Conservation (phyloP, 1,140 invertebrate genomes). For the Saccostrea cuccullata region DNA sequence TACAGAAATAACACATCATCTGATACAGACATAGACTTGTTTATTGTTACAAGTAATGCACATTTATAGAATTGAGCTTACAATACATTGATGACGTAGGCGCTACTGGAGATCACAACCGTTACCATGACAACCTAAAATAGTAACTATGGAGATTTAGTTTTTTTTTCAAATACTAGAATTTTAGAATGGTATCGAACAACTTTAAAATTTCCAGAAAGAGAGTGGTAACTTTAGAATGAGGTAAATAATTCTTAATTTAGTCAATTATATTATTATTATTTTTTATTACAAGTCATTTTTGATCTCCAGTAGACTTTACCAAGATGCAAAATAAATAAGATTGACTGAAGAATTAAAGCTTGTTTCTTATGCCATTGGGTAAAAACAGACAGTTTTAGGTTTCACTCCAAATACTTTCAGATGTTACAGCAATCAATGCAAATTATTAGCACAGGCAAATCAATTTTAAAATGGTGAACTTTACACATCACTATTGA, state of each 20-base stretch:
- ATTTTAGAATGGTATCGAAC: no score
- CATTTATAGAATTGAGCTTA: constrained; percentile 17
- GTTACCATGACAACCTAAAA: not conserved
- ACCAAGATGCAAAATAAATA: constrained; percentile 1
- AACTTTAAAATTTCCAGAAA: not conserved
- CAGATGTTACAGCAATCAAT: not conserved
- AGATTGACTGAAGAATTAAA: not conserved
- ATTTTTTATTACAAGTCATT: not conserved
- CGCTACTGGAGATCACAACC: constrained; percentile 31
- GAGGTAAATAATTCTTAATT: not conserved
- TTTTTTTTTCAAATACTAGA: not conserved
- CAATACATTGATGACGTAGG: constrained; percentile 33
- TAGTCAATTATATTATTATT: not conserved
- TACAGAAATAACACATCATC: not conserved
- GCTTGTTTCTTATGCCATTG: not conserved
- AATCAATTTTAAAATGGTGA: not conserved
- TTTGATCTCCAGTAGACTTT: constrained; percentile 13
- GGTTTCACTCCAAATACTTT: not conserved
- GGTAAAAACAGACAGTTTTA: not conserved
- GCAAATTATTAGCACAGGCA: not conserved
- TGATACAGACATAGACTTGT: constrained; percentile 5
- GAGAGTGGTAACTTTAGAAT: not conserved
- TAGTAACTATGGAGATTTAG: not conserved
- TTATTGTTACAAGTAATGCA: constrained; percentile 27
- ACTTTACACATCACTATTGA: not conserved